Percentiles rank a stretch among this genome's conserved stretches.
phyloP scores from a whole-genome alignment of 2,113 vertebrate genomes.

The Xenopus laevis region DNA sequence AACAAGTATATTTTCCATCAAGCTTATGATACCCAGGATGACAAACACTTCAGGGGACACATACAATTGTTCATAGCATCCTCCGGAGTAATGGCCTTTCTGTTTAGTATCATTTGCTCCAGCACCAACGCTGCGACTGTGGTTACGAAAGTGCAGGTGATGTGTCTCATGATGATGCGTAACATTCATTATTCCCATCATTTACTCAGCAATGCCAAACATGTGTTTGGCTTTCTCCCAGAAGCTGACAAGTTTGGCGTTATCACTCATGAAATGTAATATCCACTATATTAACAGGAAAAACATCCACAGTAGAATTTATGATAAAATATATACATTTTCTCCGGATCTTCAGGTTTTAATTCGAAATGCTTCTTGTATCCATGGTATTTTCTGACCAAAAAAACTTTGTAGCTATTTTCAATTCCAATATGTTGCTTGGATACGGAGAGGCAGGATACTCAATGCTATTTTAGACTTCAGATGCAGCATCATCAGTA shows the following conservation, averaged over 20 bases:
- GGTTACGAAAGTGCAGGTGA: slow-evolving; percentile 68
- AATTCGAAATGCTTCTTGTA: slow-evolving; percentile 26
- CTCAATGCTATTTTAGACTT: slow-evolving; percentile 27
- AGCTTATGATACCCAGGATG: slow-evolving; percentile 82
- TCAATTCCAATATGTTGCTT: slow-evolving; percentile 8
- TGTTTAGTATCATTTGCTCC: slow-evolving; percentile 53
- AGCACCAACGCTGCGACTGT: slow-evolving; percentile 47
- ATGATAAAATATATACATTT: slow-evolving; percentile 13
- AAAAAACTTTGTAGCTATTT: slow-evolving; percentile 23
- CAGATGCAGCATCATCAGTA: slow-evolving; percentile 25
- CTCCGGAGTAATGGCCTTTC: slow-evolving; percentile 65
- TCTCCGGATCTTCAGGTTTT: slow-evolving; percentile 24
- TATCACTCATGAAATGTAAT: neutral
- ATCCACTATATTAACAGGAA: neutral
- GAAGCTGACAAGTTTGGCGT: neutral
- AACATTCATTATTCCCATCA: slow-evolving; percentile 69
- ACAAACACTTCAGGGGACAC: slow-evolving; percentile 89
- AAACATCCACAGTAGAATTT: slow-evolving; percentile 22
- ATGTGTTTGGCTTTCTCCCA: neutral
- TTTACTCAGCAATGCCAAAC: neutral
- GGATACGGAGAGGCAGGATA: slow-evolving; percentile 6
- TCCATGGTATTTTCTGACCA: slow-evolving; percentile 22
- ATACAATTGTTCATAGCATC: slow-evolving; percentile 88
- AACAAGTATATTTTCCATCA: slow-evolving; percentile 88
- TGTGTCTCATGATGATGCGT: slow-evolving; percentile 58